Evolutionary conservation across 2,888 invertebrate species (phyloP).

Genomic region (Pomacea canaliculata): DNA sequence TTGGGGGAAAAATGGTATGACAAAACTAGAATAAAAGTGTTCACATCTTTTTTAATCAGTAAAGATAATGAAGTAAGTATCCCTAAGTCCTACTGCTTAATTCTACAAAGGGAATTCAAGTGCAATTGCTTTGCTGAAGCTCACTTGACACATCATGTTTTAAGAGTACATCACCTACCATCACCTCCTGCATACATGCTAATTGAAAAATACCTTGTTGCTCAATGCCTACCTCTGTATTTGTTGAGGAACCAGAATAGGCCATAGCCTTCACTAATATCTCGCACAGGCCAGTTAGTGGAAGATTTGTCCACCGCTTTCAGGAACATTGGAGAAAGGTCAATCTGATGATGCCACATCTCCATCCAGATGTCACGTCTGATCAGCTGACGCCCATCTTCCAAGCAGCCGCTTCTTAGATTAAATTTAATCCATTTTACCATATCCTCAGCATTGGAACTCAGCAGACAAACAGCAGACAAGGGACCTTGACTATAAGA

Average conservation of each 20-base stretch:
- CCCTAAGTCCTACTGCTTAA: no score
- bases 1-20: no score
- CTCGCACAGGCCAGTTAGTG: conserved; percentile 29
- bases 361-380: conserved; percentile 12
- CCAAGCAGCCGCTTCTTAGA: conserved; percentile 30
- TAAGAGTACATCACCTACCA: no score
- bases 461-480: conserved; percentile 1
- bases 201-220: no score
- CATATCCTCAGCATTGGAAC: conserved; percentile 33
- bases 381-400: conserved; percentile 24
- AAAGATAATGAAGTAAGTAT: no score
- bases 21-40: no score
- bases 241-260: conserved; percentile 29
- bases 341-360: conserved; percentile 18
- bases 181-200: no score
- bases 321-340: conserved; percentile 8
- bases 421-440: conserved; percentile 38
- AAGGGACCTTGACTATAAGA: conserved; percentile 17
- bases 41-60: no score
- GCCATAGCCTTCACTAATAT: conserved; percentile 28
- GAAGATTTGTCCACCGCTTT: conserved; percentile 23
- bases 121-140: no score
- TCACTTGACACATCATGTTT: no score
- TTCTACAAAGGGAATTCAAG: no score
- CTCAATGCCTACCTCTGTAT: conserved; percentile 26